phyloP scores from a whole-genome alignment of 2,888 invertebrate species.

The Agrenia bidenticulata region DNA sequence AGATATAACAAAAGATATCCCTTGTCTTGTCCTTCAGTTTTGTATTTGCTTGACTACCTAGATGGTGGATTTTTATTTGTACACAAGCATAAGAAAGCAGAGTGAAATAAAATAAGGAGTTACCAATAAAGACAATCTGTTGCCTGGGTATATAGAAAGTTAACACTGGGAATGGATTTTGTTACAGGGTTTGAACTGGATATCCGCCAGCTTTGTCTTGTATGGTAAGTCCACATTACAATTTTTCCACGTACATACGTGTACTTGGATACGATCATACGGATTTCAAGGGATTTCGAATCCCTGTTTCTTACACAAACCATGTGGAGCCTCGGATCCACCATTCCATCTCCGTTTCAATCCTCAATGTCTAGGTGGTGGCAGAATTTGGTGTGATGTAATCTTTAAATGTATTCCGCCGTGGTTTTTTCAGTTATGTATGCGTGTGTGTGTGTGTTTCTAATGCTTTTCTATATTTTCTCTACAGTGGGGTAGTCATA shows the following conservation, averaged over 20 bases:
- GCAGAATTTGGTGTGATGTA: too few species aligned
- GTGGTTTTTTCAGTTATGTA: too few species aligned
- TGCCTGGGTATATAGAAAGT: conserved; percentile 9
- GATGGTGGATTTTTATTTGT: neutral
- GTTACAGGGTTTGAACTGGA: conserved; percentile 51
- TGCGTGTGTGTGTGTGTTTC: too few species aligned
- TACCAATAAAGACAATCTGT: conserved; percentile 20
- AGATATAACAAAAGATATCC: too few species aligned
- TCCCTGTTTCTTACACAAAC: too few species aligned
- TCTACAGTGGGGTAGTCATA: conserved; percentile 44
- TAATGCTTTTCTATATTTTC: conserved; percentile 24
- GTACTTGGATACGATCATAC: too few species aligned
- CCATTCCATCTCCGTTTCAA: too few species aligned
- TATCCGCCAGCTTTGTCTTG: conserved; percentile 52
- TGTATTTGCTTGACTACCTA: neutral
- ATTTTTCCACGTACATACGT: too few species aligned
- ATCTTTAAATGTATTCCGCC: too few species aligned
- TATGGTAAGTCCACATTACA: conserved; percentile 42
- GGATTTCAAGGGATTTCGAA: too few species aligned
- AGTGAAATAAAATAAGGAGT: conserved; percentile 8
- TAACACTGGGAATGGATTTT: conserved; percentile 20
- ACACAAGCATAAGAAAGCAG: neutral
- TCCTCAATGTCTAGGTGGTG: too few species aligned
- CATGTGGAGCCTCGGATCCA: too few species aligned
- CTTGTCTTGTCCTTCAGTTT: neutral